Conservation (phyloP, 2,797 vertebrate species). For the Acrocephalus scirpaceus region DNA sequence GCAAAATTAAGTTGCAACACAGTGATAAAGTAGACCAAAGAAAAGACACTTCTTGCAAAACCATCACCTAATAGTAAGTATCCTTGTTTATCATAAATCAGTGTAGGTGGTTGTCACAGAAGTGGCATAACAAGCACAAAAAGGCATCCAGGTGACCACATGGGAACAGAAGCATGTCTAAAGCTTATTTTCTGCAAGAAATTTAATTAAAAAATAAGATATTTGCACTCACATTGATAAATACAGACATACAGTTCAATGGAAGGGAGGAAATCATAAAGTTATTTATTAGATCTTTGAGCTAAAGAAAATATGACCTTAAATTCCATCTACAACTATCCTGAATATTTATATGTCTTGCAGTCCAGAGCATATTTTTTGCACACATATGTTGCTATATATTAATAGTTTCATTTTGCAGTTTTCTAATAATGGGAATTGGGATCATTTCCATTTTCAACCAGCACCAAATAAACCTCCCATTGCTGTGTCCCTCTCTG, state of each 20-base stretch:
- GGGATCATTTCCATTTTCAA: not conserved
- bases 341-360: conserved; percentile 19
- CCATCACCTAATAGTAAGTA: not conserved
- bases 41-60: not conserved
- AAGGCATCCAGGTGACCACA: not conserved
- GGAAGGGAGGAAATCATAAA: not conserved
- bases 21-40: not conserved
- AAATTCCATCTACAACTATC: not conserved
- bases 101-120: not conserved
- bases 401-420: conserved; percentile 23
- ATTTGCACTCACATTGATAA: not conserved
- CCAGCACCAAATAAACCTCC: not conserved
- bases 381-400: not conserved
- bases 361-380: not conserved
- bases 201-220: not conserved
- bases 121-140: not conserved
- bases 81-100: not conserved
- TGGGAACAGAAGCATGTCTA: not conserved
- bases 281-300: not conserved
- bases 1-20: not conserved
- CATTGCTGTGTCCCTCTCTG: not conserved
- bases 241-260: not conserved
- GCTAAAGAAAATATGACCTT: not conserved
- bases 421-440: not conserved
- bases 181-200: not conserved